phyloP scores from a whole-genome alignment of 2,113 vertebrate species.

The Pogonocichla stellata region DNA sequence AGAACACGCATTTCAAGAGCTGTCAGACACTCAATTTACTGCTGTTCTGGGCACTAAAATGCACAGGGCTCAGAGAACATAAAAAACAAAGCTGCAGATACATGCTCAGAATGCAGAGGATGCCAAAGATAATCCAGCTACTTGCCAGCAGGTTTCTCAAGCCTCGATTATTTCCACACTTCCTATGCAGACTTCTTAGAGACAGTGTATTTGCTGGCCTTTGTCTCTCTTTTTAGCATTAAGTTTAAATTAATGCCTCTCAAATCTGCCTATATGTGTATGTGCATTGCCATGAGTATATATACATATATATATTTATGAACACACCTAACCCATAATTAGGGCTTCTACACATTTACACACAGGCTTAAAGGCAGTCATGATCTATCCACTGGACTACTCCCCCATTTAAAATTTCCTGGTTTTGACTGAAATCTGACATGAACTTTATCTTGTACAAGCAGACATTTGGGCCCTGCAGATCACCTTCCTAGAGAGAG shows the following conservation, averaged over 20 bases:
- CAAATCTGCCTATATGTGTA: neutral
- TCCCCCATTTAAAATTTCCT: neutral
- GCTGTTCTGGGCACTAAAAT: slow-evolving; percentile 30
- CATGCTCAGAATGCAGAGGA: slow-evolving; percentile 27
- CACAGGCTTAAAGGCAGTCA: neutral
- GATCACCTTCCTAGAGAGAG: neutral
- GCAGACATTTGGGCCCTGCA: neutral
- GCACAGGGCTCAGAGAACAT: neutral
- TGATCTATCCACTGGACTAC: neutral
- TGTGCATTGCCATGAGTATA: neutral
- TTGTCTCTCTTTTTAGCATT: neutral
- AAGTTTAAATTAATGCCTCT: neutral
- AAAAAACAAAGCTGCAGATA: slow-evolving; percentile 30
- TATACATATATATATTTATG: neutral
- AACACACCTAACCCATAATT: neutral
- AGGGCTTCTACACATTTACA: neutral
- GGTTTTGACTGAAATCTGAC: neutral
- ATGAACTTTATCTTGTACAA: neutral
- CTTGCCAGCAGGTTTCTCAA: neutral
- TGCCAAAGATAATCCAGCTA: neutral
- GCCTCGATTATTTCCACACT: neutral
- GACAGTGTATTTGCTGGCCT: neutral
- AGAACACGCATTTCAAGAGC: slow-evolving; percentile 45
- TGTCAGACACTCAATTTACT: slow-evolving; percentile 60
- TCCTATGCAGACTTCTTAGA: neutral